A percentile compares a stretch with the other conserved stretches of the same genome.
Evolutionary conservation across 2,888 invertebrate genomes (phyloP).

Genomic region (Scelioninae gen. 1): DNA sequence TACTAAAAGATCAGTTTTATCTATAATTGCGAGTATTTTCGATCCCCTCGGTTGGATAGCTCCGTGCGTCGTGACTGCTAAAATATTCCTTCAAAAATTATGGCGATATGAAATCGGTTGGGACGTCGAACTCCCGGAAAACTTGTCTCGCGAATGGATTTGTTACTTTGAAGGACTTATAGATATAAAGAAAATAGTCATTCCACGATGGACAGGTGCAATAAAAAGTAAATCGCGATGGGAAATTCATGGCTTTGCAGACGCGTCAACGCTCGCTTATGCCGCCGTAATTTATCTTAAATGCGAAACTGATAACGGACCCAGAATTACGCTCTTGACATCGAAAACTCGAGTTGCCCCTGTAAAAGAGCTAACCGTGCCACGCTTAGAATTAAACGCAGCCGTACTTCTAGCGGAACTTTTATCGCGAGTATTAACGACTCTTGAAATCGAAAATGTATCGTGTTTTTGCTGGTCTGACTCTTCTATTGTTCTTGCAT

Average conservation of each 20-base stretch:
- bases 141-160: neutral
- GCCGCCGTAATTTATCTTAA: constrained; percentile 10
- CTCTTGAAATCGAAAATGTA: neutral
- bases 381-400: constrained; percentile 53
- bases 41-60: constrained; percentile 63
- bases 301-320: neutral
- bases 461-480: constrained; percentile 14
- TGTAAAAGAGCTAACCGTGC: constrained; percentile 43
- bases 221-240: neutral
- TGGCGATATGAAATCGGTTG: neutral
- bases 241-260: constrained; percentile 22
- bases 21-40: constrained; percentile 64
- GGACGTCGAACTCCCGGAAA: neutral
- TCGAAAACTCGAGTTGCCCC: constrained; percentile 57
- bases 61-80: constrained; percentile 49
- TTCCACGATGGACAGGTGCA: neutral
- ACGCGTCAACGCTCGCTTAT: constrained; percentile 7
- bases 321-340: constrained; percentile 4
- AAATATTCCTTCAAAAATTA: constrained; percentile 35
- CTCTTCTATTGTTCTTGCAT: constrained; percentile 13
- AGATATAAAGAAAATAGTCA: neutral
- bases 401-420: constrained; percentile 29
- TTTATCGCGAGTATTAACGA: neutral
- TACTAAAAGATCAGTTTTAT: constrained; percentile 48
- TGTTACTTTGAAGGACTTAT: neutral